Evolutionary conservation across 2,888 invertebrate species (phyloP).

Genomic region (Cantharis rustica): DNA sequence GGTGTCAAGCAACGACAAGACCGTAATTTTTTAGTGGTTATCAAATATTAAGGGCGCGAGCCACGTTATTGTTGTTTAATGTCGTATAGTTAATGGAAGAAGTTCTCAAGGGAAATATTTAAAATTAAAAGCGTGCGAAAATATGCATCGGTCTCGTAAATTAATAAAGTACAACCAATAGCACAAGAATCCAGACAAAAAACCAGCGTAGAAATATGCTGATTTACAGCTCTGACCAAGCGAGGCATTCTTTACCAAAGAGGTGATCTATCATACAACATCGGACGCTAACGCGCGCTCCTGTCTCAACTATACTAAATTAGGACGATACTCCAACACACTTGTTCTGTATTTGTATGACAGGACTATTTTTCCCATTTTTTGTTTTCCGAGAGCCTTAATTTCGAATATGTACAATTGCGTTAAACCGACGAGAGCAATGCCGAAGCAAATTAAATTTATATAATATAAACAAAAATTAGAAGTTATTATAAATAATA

Average conservation of each 20-base stretch:
- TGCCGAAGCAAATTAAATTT: neutral
- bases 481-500: slow-evolving; percentile 46
- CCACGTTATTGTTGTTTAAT: neutral
- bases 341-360: slow-evolving; percentile 17
- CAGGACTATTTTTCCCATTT: slow-evolving; percentile 6
- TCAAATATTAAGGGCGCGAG: neutral
- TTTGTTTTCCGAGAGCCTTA: neutral
- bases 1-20: slow-evolving; percentile 42
- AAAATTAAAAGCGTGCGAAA: slow-evolving; percentile 31
- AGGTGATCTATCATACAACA: slow-evolving; percentile 25
- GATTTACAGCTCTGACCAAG: slow-evolving; percentile 27
- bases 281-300: slow-evolving; percentile 23
- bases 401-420: neutral
- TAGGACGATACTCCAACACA: slow-evolving; percentile 23
- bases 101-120: slow-evolving; percentile 23
- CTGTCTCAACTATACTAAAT: slow-evolving; percentile 24
- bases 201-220: slow-evolving; percentile 28
- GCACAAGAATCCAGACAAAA: slow-evolving; percentile 25
- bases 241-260: slow-evolving; percentile 18
- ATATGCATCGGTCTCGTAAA: slow-evolving; percentile 28
- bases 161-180: slow-evolving; percentile 30
- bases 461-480: neutral
- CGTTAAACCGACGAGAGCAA: neutral
- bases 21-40: slow-evolving; percentile 36
- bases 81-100: neutral